Conservation (phyloP, 30 jellyfish, hydroid and myxozoan species). For the Pelagia noctiluca region DNA sequence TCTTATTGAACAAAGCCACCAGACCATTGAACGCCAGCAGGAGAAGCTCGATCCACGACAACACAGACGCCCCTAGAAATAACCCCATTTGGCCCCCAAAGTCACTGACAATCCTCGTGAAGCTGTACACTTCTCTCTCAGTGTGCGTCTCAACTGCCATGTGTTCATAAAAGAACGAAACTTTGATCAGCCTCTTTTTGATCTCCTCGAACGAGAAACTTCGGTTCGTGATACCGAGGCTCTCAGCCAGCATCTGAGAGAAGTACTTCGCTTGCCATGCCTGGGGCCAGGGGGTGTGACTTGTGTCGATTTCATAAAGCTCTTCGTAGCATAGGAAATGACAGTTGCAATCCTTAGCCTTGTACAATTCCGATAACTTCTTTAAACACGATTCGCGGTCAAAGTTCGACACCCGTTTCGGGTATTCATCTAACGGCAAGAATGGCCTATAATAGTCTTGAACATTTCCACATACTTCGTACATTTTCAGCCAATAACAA, state of each 20-base stretch:
- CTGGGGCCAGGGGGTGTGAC: constrained; percentile 43
- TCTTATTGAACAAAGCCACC: too few relatives aligned
- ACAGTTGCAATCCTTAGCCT: neutral
- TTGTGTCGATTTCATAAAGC: neutral
- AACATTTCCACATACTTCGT: constrained; percentile 2
- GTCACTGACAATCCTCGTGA: constrained; percentile 35
- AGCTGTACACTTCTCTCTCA: constrained; percentile 36
- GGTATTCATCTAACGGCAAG: constrained; percentile 4
- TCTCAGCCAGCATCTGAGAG: neutral
- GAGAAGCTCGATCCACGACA: too few relatives aligned
- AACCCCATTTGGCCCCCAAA: constrained; percentile 75
- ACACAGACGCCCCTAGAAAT: constrained; percentile 54
- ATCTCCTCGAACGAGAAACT: constrained; percentile 11
- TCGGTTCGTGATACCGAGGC: constrained; percentile 7
- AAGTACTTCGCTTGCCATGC: constrained; percentile 10
- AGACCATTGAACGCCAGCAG: too few relatives aligned
- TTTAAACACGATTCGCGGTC: too few relatives aligned
- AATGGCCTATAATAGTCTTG: neutral
- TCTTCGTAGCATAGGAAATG: constrained; percentile 33
- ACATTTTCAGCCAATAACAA: neutral
- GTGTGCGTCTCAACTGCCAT: neutral
- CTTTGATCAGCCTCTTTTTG: constrained; percentile 43
- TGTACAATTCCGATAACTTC: too few relatives aligned
- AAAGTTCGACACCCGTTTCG: too few relatives aligned
- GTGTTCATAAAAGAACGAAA: constrained; percentile 34